Percentiles rank a stretch among this genome's conserved stretches.
These are phyloP conservation scores for Tapirus terrestris DNA, from an alignment of 2,113 vertebrate species.

Conservation along the genomic window DNA sequence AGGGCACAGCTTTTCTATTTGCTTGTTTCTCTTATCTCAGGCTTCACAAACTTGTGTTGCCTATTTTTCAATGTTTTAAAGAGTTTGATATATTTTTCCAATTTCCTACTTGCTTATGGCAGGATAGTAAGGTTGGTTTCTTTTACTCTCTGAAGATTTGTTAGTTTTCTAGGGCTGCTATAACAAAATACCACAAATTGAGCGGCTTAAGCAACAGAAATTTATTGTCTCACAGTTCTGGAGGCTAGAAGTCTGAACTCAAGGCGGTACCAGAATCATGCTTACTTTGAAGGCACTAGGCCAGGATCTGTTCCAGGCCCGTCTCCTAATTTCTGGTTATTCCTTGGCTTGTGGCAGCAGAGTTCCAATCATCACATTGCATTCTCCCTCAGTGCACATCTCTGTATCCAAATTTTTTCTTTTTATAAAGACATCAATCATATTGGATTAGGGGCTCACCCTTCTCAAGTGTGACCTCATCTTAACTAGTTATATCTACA, in stretches of 20 bases:
- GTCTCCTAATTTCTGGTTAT: not conserved
- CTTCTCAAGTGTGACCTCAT: not conserved
- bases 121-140: not conserved
- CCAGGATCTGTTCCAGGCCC: not conserved
- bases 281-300: not conserved
- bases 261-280: not conserved
- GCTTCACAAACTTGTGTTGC: not conserved
- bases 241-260: not conserved
- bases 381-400: not conserved
- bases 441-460: not conserved
- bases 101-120: not conserved
- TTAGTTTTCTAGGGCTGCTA: not conserved
- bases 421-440: not conserved
- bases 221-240: not conserved
- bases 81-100: not conserved
- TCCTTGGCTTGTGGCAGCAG: not conserved
- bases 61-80: not conserved
- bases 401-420: not conserved
- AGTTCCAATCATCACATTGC: not conserved
- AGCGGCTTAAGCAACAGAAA: not conserved
- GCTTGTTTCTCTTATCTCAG: not conserved
- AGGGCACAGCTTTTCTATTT: not conserved
- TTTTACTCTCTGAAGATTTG: not conserved
- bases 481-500: not conserved
- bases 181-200: not conserved